Percentiles rank a stretch among this genome's conserved stretches.
Conservation (phyloP, 2,797 vertebrate genomes). For the Sebastiscus albofasciatus region DNA sequence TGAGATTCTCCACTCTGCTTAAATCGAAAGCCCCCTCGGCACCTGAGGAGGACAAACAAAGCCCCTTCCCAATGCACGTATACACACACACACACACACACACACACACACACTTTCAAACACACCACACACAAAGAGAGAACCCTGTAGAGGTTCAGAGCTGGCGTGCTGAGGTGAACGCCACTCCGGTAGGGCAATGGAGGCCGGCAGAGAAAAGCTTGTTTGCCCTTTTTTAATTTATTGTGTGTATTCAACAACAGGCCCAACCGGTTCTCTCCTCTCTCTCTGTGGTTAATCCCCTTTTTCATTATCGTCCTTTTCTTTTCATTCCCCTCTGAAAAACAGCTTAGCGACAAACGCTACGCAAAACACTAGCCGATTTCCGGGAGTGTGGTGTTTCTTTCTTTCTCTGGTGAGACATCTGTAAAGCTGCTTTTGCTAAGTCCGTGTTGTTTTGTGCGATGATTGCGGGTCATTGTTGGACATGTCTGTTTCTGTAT, state of each 20-base stretch:
- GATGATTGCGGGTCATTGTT: slow-evolving; percentile 23
- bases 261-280: slow-evolving; percentile 52
- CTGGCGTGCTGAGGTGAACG: slow-evolving; percentile 41
- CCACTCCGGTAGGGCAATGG: slow-evolving; percentile 25
- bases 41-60: slow-evolving; percentile 61
- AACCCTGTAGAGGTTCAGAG: slow-evolving; percentile 4
- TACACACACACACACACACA: background rate
- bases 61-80: background rate
- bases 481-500: background rate
- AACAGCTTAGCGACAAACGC: slow-evolving; percentile 36
- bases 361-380: slow-evolving; percentile 17
- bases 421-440: slow-evolving; percentile 38
- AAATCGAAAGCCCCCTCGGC: slow-evolving; percentile 52
- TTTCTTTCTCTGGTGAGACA: slow-evolving; percentile 15
- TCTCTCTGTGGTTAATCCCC: slow-evolving; percentile 60
- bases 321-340: slow-evolving; percentile 52
- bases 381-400: slow-evolving; percentile 26
- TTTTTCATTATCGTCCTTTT: slow-evolving; percentile 61
- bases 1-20: slow-evolving; percentile 68
- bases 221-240: slow-evolving; percentile 33
- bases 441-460: slow-evolving; percentile 4
- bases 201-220: slow-evolving; percentile 24
- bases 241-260: slow-evolving; percentile 54
- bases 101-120: background rate
- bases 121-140: background rate